phyloP scores from a whole-genome alignment of 2,113 vertebrate genomes.

The Cochlearius cochlearius region DNA sequence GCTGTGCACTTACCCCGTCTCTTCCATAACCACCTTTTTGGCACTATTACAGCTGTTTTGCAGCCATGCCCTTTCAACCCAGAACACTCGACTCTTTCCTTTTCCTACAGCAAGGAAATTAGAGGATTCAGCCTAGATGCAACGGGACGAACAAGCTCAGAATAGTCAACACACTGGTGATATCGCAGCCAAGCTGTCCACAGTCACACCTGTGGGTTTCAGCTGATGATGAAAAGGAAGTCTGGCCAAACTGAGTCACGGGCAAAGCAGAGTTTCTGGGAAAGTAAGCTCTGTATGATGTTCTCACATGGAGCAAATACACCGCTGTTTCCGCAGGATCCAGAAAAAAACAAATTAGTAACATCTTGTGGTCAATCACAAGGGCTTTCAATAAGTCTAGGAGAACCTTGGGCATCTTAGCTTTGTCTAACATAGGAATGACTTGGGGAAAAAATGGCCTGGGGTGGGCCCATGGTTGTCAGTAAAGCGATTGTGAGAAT shows the following conservation, averaged over 20 bases:
- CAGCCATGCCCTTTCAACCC: not conserved
- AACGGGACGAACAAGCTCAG: not conserved
- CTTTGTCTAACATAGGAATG: not conserved
- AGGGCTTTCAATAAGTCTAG: not conserved
- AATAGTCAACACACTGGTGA: accelerated
- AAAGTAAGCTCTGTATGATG: not conserved
- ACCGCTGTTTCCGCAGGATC: not conserved
- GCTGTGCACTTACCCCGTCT: not conserved
- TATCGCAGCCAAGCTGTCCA: not conserved
- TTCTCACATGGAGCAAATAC: not conserved
- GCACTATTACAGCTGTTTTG: not conserved
- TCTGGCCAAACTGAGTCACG: not conserved
- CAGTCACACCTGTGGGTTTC: not conserved
- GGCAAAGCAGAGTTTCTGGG: not conserved
- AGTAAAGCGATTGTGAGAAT: not conserved
- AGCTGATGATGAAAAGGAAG: not conserved
- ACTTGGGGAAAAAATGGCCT: not conserved
- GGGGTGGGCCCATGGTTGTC: not conserved
- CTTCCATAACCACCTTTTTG: not conserved
- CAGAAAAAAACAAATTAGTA: not conserved
- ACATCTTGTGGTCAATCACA: not conserved
- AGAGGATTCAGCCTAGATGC: not conserved
- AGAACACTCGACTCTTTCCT: not conserved
- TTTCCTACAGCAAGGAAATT: not conserved
- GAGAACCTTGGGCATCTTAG: not conserved